Conservation (phyloP, 1,140 invertebrate species). For the Bactericera cockerelli region DNA sequence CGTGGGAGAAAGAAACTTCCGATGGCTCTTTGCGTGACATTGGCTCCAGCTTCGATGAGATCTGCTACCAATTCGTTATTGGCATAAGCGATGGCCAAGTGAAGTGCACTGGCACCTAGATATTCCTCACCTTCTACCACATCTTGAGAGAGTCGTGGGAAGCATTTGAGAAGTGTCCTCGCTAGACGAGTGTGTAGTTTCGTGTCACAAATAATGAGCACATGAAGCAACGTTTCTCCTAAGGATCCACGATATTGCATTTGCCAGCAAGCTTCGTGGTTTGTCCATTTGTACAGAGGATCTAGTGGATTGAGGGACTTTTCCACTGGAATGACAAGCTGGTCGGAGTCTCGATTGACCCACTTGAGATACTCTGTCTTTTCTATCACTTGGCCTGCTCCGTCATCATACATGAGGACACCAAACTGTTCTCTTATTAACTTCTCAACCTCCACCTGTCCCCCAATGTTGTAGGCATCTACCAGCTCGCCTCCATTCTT, state of each 20-base stretch:
- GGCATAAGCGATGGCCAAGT: slow-evolving; percentile 89
- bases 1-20: slow-evolving; percentile 83
- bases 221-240: slow-evolving; percentile 85
- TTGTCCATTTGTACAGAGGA: slow-evolving; percentile 67
- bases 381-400: slow-evolving; percentile 72
- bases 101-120: slow-evolving; percentile 81
- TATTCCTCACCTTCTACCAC: slow-evolving; percentile 96
- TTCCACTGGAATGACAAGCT: slow-evolving; percentile 67
- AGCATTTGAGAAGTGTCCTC: slow-evolving; percentile 74
- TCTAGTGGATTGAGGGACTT: slow-evolving; percentile 61
- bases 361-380: slow-evolving; percentile 79
- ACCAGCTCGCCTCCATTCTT: slow-evolving; percentile 76
- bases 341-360: slow-evolving; percentile 60
- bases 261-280: slow-evolving; percentile 92
- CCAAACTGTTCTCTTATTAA: slow-evolving; percentile 76
- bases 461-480: slow-evolving; percentile 68
- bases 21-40: slow-evolving; percentile 80
- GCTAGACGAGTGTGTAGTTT: slow-evolving; percentile 71
- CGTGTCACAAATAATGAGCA: slow-evolving; percentile 88
- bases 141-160: slow-evolving; percentile 79
- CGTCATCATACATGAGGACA: slow-evolving; percentile 76
- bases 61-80: slow-evolving; percentile 93
- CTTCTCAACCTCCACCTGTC: slow-evolving; percentile 64
- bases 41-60: slow-evolving; percentile 74
- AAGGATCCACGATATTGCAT: slow-evolving; percentile 88